Evolutionary conservation across 2,888 invertebrate species (phyloP), one percentile per base, ranked within the genome.

Genomic region (Ypsolopha scabrella): DNA sequence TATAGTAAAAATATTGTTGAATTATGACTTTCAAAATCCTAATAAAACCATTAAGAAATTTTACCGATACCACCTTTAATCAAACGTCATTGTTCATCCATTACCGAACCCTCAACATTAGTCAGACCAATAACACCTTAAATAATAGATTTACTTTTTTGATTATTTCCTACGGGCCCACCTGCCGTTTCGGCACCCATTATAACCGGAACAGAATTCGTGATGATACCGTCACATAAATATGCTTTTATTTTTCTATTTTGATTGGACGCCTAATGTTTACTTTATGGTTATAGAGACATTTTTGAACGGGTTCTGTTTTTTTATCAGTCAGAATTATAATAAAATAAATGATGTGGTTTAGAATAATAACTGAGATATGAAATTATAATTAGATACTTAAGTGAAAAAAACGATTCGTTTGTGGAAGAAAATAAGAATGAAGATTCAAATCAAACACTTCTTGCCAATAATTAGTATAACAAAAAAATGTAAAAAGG

Each of bases 171-270:
- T 61, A 63, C 64, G 56, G 7, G 60, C 53, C 60, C 67, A 81
- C 80, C 81, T 80, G 82, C 76, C 72, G 72, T 13, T 51, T 33
- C 48, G 56, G 71, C 66, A 60, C 60, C 71, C 71, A 75, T 75
- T 73, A 76, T 60, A 62, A 67, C 73, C 76, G 77, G 77, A 77
- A 79, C 73, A 61, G 63, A 71, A 71, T 68, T 68, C 71, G 69
- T 67, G 67, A 49, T 72, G 70, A 75, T 74, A 71, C 67, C 66
- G 68, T 72, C 70, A 67, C 73, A 79, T 76, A 76, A 76, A 79
- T 75, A 78, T 75, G 66, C 69, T 70, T 72, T 70, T 71, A 64
- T 73, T 70, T 72, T 70, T 71, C 65, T 73, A 68, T 73, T 75
- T 73, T 72, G 70, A 73, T 75, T 72, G 61, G 70, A 68, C 68